A percentile compares a stretch with the other conserved stretches of the same genome.
These are phyloP conservation scores for Cecropterus lyciades DNA, from an alignment of 1,140 invertebrate species.

Conservation along the genomic window DNA sequence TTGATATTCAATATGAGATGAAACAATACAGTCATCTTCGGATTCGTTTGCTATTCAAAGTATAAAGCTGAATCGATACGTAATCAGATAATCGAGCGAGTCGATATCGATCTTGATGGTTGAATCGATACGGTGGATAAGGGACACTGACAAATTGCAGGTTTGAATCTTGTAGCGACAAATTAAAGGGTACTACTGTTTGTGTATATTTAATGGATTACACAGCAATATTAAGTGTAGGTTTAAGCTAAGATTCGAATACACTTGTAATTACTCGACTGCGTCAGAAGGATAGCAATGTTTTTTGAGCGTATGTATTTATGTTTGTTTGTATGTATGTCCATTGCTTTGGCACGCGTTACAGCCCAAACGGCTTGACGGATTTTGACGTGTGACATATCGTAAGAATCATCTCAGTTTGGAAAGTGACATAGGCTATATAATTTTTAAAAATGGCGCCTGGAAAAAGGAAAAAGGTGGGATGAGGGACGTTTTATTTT, in stretches of 20 bases:
- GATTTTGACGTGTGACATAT: too few relatives aligned
- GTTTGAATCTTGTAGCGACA: conserved; percentile 62
- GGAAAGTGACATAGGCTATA: too few relatives aligned
- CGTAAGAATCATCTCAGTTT: too few relatives aligned
- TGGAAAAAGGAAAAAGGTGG: too few relatives aligned
- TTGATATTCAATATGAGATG: conserved; percentile 68
- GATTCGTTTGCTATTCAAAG: conserved; percentile 42
- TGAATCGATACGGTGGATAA: conserved; percentile 65
- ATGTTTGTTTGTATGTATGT: too few relatives aligned
- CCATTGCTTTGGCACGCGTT: too few relatives aligned
- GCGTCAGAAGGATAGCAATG: too few relatives aligned
- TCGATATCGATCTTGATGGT: conserved; percentile 48
- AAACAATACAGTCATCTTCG: conserved; percentile 62
- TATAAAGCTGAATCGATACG: conserved; percentile 48
- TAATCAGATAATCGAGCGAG: conserved; percentile 37
- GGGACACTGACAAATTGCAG: conserved; percentile 75
- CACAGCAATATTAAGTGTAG: background rate
- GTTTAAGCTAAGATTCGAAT: background rate
- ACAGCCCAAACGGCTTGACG: too few relatives aligned
- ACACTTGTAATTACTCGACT: background rate
- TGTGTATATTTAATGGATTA: conserved; percentile 41
- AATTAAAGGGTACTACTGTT: conserved; percentile 62
- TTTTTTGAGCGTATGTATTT: too few relatives aligned
- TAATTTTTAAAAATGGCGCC: too few relatives aligned
- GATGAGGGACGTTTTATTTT: too few relatives aligned